These are phyloP conservation scores for Venturia canescens DNA, from an alignment of 1,140 invertebrate genomes.

Conservation along the genomic window DNA sequence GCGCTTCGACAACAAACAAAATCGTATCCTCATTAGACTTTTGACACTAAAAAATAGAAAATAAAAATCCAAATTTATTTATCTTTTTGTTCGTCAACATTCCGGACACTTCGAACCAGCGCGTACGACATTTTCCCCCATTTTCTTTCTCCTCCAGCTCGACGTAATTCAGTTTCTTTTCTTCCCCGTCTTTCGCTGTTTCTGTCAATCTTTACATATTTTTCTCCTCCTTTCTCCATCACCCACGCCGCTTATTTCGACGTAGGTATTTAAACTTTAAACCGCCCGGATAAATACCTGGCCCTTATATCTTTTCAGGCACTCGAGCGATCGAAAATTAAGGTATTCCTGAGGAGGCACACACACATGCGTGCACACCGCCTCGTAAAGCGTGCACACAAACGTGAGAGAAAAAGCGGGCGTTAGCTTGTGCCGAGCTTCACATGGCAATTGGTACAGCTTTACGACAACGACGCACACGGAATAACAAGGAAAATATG, in stretches of 20 bases:
- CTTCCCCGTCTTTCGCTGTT: background rate
- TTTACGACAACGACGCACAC: conserved; percentile 12
- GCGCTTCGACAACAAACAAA: too few relatives aligned
- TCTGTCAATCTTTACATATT: too few relatives aligned
- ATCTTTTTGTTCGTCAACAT: too few relatives aligned
- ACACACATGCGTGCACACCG: too few relatives aligned
- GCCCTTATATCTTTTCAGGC: background rate
- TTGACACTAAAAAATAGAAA: too few relatives aligned
- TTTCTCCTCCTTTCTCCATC: background rate
- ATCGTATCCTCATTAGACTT: too few relatives aligned
- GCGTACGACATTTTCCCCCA: background rate
- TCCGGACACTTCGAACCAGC: too few relatives aligned
- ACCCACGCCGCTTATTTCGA: conserved; percentile 12
- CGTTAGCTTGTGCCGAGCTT: conserved; percentile 34
- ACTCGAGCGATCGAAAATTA: conserved; percentile 17
- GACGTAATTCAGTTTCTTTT: background rate
- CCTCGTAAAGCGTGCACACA: too few relatives aligned
- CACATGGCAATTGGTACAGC: conserved; percentile 18
- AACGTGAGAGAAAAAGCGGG: conserved; percentile 11
- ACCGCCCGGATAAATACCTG: conserved; percentile 21
- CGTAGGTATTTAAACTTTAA: conserved; percentile 40
- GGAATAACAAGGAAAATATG: background rate
- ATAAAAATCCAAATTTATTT: too few relatives aligned
- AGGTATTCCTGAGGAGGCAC: background rate
- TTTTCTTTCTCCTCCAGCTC: background rate